Percentiles rank a stretch among this genome's conserved stretches.
Conservation (phyloP, 1,140 invertebrate species). For the Zaprionus tsacasi region DNA sequence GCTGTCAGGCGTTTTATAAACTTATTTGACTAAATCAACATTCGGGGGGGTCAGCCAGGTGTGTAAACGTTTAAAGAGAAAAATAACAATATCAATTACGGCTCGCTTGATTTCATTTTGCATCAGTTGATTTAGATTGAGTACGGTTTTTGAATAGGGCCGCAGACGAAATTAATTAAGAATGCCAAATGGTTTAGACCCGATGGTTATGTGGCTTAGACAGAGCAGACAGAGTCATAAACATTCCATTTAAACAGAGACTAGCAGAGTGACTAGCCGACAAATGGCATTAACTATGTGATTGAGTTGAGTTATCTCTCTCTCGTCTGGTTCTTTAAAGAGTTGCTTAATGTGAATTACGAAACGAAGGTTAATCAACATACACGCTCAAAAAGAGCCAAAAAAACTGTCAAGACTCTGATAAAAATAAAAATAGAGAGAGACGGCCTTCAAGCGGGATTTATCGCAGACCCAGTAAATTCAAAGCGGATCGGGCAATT, state of each 20-base stretch:
- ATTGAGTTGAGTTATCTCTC: background rate
- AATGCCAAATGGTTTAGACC: background rate
- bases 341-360: background rate
- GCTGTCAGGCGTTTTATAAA: constrained; percentile 15
- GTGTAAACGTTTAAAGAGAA: background rate
- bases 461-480: constrained; percentile 46
- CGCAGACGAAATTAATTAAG: constrained; percentile 14
- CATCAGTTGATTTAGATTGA: constrained; percentile 25
- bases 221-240: background rate
- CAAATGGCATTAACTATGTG: background rate
- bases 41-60: background rate
- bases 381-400: background rate
- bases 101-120: constrained; percentile 12
- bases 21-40: constrained; percentile 27
- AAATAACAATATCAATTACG: constrained; percentile 19
- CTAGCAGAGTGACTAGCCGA: background rate
- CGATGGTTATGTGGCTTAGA: constrained; percentile 1
- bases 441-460: constrained; percentile 47
- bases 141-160: background rate
- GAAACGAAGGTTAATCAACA: constrained; percentile 3
- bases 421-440: constrained; percentile 14
- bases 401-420: constrained; percentile 1
- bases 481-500: constrained; percentile 17
- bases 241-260: background rate
- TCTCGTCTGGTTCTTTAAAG: background rate